Base-by-base conservation (phyloP, 2,113 vertebrate species). In the Lagenorhynchus albirostris region DNA sequence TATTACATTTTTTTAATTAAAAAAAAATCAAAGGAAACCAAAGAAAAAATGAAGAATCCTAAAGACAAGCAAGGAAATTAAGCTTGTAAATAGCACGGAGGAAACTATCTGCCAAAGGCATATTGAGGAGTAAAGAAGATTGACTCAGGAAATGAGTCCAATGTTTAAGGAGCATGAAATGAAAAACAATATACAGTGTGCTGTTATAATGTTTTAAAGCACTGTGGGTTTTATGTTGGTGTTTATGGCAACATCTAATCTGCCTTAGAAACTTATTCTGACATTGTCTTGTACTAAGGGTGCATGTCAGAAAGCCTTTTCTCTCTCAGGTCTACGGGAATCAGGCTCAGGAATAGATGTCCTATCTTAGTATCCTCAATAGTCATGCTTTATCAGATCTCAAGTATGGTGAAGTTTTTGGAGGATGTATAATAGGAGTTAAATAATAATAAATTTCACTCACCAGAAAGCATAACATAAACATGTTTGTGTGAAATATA, bases 131-230 rank as follows among this genome's bases (percentile, higher is more conserved):
- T 80, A 88, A 94, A 90, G 50, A 89, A 96, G 77, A 97, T 86
- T 97, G 85, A 91, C 76, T 95, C 91, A 86, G 65, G 96, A 96
- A 96, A 94, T 89, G 85, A 97, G 47, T 82, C 71, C 50, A 94
- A 77, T 89, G 82, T 93, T 93, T 98, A 98, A 94, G 63, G 47
- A 91, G 68, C 88, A 97, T 95, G 89, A 96, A 97, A 96, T 96
- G 71, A 96, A 96, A 92, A 91, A 94, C 79, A 94, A 71, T 94
- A 85, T 90, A 84, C 20, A 82, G 62, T 88, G 10, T 89, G 44
- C 17, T 81, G 26, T 68, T 94, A 68, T 77, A 58, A 92, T 89
- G 60, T 86, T 96, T 93, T 88, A 91, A 97, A 91, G 58, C 76
- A 73, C 86, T 96, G 79, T 94, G 47, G 62, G 36, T 95, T 97